Evolutionary conservation across 1,140 invertebrate genomes (phyloP).

Genomic region (Riptortus pedestris): DNA sequence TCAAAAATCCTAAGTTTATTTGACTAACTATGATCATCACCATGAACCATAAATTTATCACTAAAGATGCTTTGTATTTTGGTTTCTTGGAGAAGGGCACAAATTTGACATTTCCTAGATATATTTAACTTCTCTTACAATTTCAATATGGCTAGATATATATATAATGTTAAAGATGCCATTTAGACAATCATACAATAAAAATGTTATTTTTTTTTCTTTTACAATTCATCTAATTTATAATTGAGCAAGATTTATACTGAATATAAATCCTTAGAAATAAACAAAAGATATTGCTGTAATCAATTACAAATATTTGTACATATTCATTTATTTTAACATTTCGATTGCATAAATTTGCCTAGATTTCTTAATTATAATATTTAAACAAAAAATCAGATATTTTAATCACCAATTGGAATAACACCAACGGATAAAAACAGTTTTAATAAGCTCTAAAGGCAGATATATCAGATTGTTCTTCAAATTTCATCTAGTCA

Average conservation of each 20-base stretch:
- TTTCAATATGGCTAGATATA: background rate
- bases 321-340: constrained; percentile 9
- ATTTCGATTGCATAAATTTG: background rate
- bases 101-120: background rate
- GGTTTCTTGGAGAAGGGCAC: too few relatives aligned
- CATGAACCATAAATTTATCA: constrained; percentile 21
- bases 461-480: background rate
- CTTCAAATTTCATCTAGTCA: background rate
- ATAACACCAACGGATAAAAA: too few relatives aligned
- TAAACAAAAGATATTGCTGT: constrained; percentile 13
- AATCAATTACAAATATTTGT: constrained; percentile 4
- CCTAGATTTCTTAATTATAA: background rate
- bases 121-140: background rate
- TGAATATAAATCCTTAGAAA: constrained; percentile 5
- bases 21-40: constrained; percentile 26
- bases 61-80: constrained; percentile 14
- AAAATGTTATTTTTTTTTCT: background rate
- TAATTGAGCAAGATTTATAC: constrained; percentile 13
- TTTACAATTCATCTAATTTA: constrained; percentile 15
- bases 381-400: background rate
- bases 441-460: background rate
- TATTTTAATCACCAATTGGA: background rate
- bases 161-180: background rate
- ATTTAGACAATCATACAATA: background rate
- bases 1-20: constrained; percentile 25